Conservation (phyloP, 1,140 invertebrate genomes). For the Oscheius sp. region DNA sequence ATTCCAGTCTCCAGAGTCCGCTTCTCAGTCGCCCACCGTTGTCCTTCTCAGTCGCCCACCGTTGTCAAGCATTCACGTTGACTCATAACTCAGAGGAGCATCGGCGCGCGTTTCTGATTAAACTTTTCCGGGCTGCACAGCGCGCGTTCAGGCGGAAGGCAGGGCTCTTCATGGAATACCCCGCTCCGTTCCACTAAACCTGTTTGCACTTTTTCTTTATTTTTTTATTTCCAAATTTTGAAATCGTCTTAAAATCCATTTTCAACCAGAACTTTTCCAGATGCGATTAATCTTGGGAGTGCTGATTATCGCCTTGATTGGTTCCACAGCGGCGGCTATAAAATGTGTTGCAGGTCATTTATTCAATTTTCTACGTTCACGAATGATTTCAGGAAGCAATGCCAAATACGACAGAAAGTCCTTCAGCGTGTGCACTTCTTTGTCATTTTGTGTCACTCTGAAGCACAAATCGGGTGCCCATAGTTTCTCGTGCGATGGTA, state of each 20-base stretch:
- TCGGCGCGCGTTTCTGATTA: neutral
- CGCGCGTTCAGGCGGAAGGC: neutral
- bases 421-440: neutral
- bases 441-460: neutral
- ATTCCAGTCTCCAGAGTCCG: too few relatives aligned
- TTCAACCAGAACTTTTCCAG: neutral
- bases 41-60: too few relatives aligned
- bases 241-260: too few relatives aligned
- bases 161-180: neutral
- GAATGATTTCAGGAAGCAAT: neutral
- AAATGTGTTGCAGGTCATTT: neutral
- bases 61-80: too few relatives aligned
- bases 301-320: neutral
- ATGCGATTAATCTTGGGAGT: neutral
- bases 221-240: neutral
- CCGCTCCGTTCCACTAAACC: neutral
- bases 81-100: too few relatives aligned
- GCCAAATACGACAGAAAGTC: neutral
- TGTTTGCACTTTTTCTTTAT: neutral
- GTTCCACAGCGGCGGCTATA: neutral
- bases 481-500: neutral
- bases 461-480: slow-evolving; percentile 1
- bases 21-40: too few relatives aligned
- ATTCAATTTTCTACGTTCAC: neutral
- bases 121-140: slow-evolving; percentile 1